Evolutionary conservation across 2,113 vertebrate species (phyloP).

Genomic region (Platysteira castanea): DNA sequence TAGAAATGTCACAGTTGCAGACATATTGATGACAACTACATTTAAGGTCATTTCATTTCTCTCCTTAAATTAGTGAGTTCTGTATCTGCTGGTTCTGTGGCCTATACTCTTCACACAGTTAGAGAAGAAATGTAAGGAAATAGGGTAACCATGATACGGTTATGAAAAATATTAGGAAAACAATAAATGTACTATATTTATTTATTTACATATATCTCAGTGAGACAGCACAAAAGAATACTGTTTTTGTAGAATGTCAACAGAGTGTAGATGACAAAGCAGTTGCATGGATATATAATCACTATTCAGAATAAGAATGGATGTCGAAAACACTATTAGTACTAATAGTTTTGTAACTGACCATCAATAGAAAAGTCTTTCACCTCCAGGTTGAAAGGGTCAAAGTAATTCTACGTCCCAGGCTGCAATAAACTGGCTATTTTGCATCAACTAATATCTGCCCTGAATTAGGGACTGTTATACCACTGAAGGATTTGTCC

Average conservation of each 20-base stretch:
- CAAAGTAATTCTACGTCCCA: neutral
- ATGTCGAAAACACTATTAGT: neutral
- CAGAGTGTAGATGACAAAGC: neutral
- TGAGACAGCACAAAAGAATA: neutral
- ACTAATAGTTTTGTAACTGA: neutral
- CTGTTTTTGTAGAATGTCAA: neutral
- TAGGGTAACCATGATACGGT: accelerated
- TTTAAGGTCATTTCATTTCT: neutral
- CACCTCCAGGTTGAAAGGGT: neutral
- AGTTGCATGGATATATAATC: neutral
- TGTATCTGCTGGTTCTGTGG: neutral
- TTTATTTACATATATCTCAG: neutral
- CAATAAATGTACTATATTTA: neutral
- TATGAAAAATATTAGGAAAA: neutral
- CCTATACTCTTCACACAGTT: neutral
- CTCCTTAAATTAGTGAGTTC: neutral
- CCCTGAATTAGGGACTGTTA: neutral
- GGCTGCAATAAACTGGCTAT: neutral
- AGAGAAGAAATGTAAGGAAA: neutral
- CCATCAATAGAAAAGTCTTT: neutral
- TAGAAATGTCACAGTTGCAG: neutral
- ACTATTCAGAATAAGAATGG: neutral
- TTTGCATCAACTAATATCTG: neutral
- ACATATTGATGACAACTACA: neutral
- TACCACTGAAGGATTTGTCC: neutral